These are phyloP conservation scores for Sylvia borin DNA, from an alignment of 2,797 vertebrate species.

Conservation along the genomic window DNA sequence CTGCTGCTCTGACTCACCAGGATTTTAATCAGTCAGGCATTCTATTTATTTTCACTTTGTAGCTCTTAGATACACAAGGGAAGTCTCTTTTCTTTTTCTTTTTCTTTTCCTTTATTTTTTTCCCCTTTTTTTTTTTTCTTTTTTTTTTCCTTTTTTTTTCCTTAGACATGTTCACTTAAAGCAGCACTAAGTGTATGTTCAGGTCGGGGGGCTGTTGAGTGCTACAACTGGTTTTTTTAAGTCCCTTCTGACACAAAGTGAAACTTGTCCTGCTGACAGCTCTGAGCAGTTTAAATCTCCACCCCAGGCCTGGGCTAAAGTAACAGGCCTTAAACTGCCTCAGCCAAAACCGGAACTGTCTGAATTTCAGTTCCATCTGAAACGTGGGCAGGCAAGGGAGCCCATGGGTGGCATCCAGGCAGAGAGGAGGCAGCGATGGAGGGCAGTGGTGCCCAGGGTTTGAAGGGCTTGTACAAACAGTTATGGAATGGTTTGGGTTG, in stretches of 20 bases:
- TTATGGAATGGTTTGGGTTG: background rate
- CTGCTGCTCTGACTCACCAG: constrained; percentile 50
- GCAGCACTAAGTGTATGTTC: background rate
- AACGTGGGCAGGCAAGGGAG: background rate
- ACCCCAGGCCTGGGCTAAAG: background rate
- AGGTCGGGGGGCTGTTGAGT: background rate
- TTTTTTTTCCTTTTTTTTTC: too few species aligned
- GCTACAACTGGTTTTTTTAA: background rate
- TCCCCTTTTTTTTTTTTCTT: too few species aligned
- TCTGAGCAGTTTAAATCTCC: constrained; percentile 26
- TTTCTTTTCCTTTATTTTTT: too few species aligned
- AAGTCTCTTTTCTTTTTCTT: background rate
- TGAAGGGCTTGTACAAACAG: background rate
- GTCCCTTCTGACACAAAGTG: constrained; percentile 33
- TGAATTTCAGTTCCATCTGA: constrained; percentile 39
- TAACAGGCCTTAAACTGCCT: background rate
- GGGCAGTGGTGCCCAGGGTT: background rate
- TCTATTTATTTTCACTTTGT: constrained; percentile 53
- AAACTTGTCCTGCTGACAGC: constrained; percentile 42
- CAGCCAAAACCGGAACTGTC: background rate
- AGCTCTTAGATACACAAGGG: background rate
- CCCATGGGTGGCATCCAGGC: background rate
- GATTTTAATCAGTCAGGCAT: constrained; percentile 54
- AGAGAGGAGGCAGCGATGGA: background rate
- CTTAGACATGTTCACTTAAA: background rate